Conservation (phyloP, 2,888 invertebrate genomes). For the Rotaria socialis region DNA sequence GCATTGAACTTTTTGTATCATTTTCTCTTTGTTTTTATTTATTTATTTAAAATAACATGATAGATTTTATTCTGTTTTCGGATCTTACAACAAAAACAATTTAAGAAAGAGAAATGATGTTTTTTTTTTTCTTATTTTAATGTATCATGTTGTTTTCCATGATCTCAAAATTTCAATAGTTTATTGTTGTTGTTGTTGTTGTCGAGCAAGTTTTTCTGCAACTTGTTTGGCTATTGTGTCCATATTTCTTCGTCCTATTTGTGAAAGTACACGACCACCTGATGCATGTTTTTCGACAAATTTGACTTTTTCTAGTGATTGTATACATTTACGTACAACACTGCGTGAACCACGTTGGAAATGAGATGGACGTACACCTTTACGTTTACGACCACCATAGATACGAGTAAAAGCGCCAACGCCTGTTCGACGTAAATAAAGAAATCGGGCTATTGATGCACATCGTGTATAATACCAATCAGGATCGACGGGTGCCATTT, state of each 20-base stretch:
- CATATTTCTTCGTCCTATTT: slow-evolving; percentile 46
- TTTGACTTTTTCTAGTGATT: slow-evolving; percentile 45
- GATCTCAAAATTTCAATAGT: not conserved
- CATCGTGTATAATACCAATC: slow-evolving; percentile 47
- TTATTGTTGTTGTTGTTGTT: slow-evolving; percentile 40
- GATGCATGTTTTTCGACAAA: slow-evolving; percentile 44
- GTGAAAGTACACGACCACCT: slow-evolving; percentile 45
- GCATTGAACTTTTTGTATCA: not conserved
- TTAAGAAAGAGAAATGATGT: not conserved
- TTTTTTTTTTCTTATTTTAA: not conserved
- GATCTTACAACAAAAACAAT: slow-evolving; percentile 11
- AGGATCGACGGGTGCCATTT: slow-evolving; percentile 46
- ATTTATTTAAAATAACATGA: not conserved
- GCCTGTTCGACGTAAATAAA: slow-evolving; percentile 46
- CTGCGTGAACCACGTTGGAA: slow-evolving; percentile 42
- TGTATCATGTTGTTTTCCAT: not conserved
- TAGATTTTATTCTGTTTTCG: not conserved
- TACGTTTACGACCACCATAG: slow-evolving; percentile 41
- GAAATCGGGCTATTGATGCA: slow-evolving; percentile 45
- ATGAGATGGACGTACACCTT: slow-evolving; percentile 44
- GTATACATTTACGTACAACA: slow-evolving; percentile 46
- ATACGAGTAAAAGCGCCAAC: slow-evolving; percentile 44
- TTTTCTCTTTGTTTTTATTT: not conserved
- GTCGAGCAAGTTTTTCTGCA: slow-evolving; percentile 41
- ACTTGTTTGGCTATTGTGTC: slow-evolving; percentile 46